A percentile compares a stretch with the other conserved stretches of the same genome.
Evolutionary conservation across 2,888 invertebrate genomes (phyloP).

Genomic region (Scaptomyza tumidula): DNA sequence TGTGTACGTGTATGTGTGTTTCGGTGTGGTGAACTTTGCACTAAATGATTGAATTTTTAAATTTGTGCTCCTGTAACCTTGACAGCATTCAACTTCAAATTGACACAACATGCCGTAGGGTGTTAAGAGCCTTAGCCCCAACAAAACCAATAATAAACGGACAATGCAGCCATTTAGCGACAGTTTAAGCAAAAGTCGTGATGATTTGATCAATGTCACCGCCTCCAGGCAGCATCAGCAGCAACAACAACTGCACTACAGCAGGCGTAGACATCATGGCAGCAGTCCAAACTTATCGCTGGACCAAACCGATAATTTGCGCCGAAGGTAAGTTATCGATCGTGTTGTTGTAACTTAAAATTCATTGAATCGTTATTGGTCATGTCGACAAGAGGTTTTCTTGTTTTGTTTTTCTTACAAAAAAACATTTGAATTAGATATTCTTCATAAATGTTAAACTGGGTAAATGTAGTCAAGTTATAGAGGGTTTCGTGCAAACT

Average conservation of each 20-base stretch:
- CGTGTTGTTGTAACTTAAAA: background rate
- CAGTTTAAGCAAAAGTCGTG: slow-evolving; percentile 83
- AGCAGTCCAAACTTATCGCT: slow-evolving; percentile 81
- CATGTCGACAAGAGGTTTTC: slow-evolving; percentile 7
- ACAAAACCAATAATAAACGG: slow-evolving; percentile 32
- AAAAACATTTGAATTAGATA: background rate
- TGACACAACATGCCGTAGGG: slow-evolving; percentile 67
- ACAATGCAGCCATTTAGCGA: slow-evolving; percentile 83
- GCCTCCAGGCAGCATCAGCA: slow-evolving; percentile 70
- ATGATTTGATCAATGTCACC: slow-evolving; percentile 81
- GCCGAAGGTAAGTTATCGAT: slow-evolving; percentile 77
- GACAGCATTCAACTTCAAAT: slow-evolving; percentile 26
- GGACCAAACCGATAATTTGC: slow-evolving; percentile 83
- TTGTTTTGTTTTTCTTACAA: too few relatives aligned
- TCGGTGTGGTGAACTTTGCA: slow-evolving; percentile 5
- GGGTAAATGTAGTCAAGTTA: too few relatives aligned
- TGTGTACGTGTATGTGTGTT: background rate
- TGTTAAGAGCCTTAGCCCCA: slow-evolving; percentile 15
- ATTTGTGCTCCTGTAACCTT: slow-evolving; percentile 5
- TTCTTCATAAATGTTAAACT: background rate
- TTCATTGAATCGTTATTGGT: slow-evolving; percentile 21
- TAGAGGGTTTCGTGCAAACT: background rate
- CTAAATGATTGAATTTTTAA: slow-evolving; percentile 9
- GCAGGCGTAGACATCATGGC: slow-evolving; percentile 72
- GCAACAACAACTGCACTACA: slow-evolving; percentile 63